Evolutionary conservation across 2,113 vertebrate species (phyloP), one percentile per base, ranked within the genome.

Genomic region (Copsychus sechellarum): DNA sequence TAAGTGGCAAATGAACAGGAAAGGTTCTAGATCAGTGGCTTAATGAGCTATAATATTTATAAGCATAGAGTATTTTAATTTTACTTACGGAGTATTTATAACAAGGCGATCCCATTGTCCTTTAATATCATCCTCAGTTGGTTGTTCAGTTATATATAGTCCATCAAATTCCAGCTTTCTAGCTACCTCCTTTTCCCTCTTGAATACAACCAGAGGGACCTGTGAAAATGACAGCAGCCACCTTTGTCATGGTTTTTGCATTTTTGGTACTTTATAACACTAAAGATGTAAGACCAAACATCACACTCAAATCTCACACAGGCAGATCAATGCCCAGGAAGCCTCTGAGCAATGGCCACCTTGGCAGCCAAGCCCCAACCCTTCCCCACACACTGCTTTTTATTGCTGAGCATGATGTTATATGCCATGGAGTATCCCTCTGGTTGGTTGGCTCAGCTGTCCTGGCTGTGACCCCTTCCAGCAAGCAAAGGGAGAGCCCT

Each of bases 21-120:
- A 69, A 58, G 8, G 29, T 79, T 85, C 36, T 50, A 47, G 31
- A 76, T 29, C 42, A 73, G 15, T 70, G 40, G 33, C 21, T 60
- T 90, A 69, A 71, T 45, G 43, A 83, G 33, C 29, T 89, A 8
- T 22, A 51, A 11, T 65, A 60, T 66, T 73, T 76, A 81, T 28
- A 61, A 81, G 38, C 8, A 33, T 20, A 14, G 5, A 69, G 51
- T 9, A 2, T 56, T 65, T 70, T 70, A 21, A 28, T 83, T 92
- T 89, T 92, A 98, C 99, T 98, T 97, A 99, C 99, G 98, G 99
- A 25, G 99, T 99, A 92, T 99, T 99, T 95, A 99, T 99, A 76
- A 99, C 99, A 40, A 99, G 97, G 28, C 99, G 98, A 97, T 99
- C 99, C 99, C 99, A 99, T 13, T 99, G 99, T 45, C 99, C 99